Base-by-base conservation (phyloP, 2,797 vertebrate genomes). In the Schizopygopsis pylzovi region DNA sequence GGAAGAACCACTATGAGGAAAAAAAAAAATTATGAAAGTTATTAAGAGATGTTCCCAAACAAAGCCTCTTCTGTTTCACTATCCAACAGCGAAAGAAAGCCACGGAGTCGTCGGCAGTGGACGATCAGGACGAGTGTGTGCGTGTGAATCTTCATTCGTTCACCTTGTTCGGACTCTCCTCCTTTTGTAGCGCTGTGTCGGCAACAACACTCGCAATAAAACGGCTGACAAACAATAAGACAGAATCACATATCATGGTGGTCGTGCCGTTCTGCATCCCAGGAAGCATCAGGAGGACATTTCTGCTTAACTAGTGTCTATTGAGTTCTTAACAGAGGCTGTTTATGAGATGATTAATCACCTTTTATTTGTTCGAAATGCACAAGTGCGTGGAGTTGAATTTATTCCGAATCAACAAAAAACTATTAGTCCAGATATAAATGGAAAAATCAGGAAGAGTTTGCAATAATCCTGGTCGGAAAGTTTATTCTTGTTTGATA, bases 381-480 rank as follows among this genome's bases (percentile, higher is more conserved):
- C 54, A 33, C 45, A 76, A 18, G 28, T 45, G 79, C 2, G 28
- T 49, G 18, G 68, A 45, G 22, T 41, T 37, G 5, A 28, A 1
- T n/a, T 54, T 18, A 43, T 43, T n/a, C 49, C 9, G 25, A 43
- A 9, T 79, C 10, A 79, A 37, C 28, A 33, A 79, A 72, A 72
- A 63, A n/a, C 43, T 9, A 72, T 63, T 39, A 56, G 52, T 63
- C 63, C 54, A 20, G 10, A 56, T 56, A 49, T n/a, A 25, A 67
- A 70, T 45, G 25, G 25, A 71, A 39, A n/a, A 65, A 81, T 45
- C 78, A n/a, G 39, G 63, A 73, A 72, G 15, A 8, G 86, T 81
- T 86, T 90, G 92, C 90, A 92, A 90, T 92, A 89, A 90, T 89
- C 63, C 11, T 79, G 77, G 39, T 37, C 22, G 4, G 28, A 84